Conservation (phyloP, 2,113 vertebrate genomes). For the Gobiocypris rarus region DNA sequence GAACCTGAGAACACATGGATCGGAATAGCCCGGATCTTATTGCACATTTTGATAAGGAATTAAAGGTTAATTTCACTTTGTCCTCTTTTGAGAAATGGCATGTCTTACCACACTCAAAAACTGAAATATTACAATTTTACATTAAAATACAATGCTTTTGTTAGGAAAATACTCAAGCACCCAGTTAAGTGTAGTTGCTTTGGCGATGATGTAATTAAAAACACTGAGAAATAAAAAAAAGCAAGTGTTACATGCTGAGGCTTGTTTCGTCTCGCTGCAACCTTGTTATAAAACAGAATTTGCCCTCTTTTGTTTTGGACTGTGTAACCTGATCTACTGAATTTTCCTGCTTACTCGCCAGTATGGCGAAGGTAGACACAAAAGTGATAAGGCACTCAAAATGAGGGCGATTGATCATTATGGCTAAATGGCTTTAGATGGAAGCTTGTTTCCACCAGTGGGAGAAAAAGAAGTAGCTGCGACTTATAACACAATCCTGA, state of each 20-base stretch:
- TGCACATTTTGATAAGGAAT: constrained; percentile 34
- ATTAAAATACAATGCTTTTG: neutral
- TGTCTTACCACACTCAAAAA: neutral
- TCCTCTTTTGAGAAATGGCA: neutral
- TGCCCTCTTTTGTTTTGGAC: neutral
- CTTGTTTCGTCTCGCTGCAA: neutral
- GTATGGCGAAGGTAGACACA: neutral
- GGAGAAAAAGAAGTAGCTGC: neutral
- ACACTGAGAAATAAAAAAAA: neutral
- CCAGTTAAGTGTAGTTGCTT: constrained; percentile 5
- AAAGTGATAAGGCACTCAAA: constrained; percentile 28
- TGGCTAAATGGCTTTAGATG: neutral
- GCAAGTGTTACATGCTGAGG: neutral
- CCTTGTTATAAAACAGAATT: neutral
- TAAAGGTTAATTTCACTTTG: constrained; percentile 5
- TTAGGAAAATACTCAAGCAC: constrained; percentile 34
- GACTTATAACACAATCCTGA: neutral
- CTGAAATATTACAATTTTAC: neutral
- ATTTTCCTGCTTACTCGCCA: neutral
- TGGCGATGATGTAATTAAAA: neutral
- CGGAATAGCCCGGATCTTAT: constrained; percentile 17
- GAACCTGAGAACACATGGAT: constrained; percentile 13
- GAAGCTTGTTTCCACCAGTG: neutral
- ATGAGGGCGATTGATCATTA: constrained; percentile 7
- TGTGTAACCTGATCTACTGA: neutral